Conservation (phyloP, 2,888 invertebrate genomes). For the Callyntrura sp. region DNA sequence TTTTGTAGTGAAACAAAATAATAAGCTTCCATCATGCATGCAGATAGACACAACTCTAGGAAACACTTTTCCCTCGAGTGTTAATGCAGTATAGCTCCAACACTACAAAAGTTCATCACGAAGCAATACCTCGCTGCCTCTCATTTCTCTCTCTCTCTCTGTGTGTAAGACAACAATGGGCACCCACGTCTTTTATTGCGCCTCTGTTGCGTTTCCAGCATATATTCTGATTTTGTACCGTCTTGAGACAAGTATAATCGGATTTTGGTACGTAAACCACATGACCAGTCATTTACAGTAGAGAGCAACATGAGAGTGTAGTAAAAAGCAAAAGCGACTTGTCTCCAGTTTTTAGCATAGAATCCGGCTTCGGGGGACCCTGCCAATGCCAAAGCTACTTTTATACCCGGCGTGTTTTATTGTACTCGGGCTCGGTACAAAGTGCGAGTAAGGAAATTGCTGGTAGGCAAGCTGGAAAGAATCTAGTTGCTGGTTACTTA, state of each 20-base stretch:
- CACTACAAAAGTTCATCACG: not conserved
- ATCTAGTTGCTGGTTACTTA: conserved; percentile 47
- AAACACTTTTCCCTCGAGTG: not conserved
- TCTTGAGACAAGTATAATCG: conserved; percentile 55
- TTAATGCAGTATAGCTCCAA: not conserved
- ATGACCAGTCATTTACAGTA: conserved; percentile 58
- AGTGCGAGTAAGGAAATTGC: not conserved
- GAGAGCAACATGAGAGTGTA: not conserved
- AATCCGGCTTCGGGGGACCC: not conserved
- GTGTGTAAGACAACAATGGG: not conserved
- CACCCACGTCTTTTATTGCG: not conserved
- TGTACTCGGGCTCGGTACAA: too few species aligned
- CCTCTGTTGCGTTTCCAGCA: not conserved
- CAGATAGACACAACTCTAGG: not conserved
- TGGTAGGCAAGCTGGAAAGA: conserved; percentile 22
- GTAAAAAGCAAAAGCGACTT: not conserved
- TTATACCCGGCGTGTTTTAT: not conserved
- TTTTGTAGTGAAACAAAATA: not conserved
- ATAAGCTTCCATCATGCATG: not conserved
- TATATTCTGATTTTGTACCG: conserved; percentile 30
- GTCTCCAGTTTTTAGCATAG: not conserved
- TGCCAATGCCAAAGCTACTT: not conserved
- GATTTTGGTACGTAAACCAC: conserved; percentile 66
- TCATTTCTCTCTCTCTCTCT: not conserved
- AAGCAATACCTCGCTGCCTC: not conserved